A percentile compares a stretch with the other conserved stretches of the same genome.
phyloP scores from a whole-genome alignment of 2,888 invertebrate genomes.

The Pterobdella sp. region DNA sequence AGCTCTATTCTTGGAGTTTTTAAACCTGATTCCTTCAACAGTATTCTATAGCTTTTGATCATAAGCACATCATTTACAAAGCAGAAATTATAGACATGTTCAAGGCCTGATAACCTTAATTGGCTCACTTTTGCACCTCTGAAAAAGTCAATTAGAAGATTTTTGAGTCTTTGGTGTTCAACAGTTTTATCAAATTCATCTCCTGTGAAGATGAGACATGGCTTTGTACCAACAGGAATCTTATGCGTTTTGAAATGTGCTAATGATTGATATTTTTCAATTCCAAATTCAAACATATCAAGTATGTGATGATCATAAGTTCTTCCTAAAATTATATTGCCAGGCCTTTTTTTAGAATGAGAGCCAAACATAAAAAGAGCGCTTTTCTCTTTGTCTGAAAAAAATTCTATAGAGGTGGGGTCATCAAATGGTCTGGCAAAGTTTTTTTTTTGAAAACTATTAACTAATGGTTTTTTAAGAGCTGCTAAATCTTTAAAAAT shows the following conservation, averaged over 20 bases:
- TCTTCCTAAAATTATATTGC: constrained; percentile 72
- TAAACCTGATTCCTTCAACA: constrained; percentile 81
- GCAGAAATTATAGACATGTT: constrained; percentile 84
- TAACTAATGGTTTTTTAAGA: constrained; percentile 76
- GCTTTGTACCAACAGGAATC: constrained; percentile 67
- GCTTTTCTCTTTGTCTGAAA: constrained; percentile 71
- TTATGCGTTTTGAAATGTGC: constrained; percentile 60
- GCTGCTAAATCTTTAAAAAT: constrained; percentile 74
- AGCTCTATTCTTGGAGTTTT: constrained; percentile 82
- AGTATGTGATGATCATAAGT: constrained; percentile 79
- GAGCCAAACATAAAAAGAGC: constrained; percentile 82
- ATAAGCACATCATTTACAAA: constrained; percentile 70
- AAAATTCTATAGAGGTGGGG: constrained; percentile 62
- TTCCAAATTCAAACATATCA: constrained; percentile 91
- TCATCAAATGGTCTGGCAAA: constrained; percentile 89
- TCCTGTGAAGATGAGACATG: constrained; percentile 82
- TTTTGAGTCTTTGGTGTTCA: constrained; percentile 74
- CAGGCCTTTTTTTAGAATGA: constrained; percentile 86
- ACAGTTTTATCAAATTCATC: constrained; percentile 73
- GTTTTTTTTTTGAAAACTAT: constrained; percentile 65
- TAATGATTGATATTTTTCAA: constrained; percentile 72
- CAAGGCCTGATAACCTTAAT: constrained; percentile 81
- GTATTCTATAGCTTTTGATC: constrained; percentile 69
- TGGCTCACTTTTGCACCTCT: constrained; percentile 71
- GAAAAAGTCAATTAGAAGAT: constrained; percentile 80